These are phyloP conservation scores for Drosophila parthenogenetica DNA, from an alignment of 2,888 invertebrate genomes.

Conservation along the genomic window DNA sequence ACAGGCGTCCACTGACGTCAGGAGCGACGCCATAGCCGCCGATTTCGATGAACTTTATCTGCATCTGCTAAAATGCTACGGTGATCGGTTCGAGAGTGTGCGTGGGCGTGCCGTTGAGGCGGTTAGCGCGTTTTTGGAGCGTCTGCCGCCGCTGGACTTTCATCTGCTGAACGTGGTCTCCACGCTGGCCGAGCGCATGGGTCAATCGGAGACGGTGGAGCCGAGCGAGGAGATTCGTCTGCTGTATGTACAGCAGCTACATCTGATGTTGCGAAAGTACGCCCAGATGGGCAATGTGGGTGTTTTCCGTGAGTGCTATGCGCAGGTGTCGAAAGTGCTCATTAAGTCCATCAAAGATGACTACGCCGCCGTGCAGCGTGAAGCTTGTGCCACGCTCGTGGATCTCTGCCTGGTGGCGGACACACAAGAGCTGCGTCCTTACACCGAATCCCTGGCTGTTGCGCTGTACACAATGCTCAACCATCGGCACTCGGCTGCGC, in stretches of 20 bases:
- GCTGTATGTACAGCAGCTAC: conserved; percentile 88
- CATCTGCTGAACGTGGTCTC: conserved; percentile 91
- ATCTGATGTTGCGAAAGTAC: conserved; percentile 88
- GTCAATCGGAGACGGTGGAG: conserved; percentile 89
- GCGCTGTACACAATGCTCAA: conserved; percentile 90
- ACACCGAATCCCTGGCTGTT: conserved; percentile 90
- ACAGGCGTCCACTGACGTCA: neutral
- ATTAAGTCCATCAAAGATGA: conserved; percentile 90
- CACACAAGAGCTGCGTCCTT: conserved; percentile 90
- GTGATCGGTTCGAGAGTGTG: conserved; percentile 83
- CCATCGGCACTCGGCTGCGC: conserved; percentile 93
- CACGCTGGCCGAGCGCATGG: conserved; percentile 91
- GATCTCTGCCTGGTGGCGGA: conserved; percentile 85
- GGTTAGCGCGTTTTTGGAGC: conserved; percentile 77
- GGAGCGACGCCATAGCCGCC: conserved; percentile 42
- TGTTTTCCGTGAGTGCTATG: conserved; percentile 76
- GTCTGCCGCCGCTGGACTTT: conserved; percentile 89
- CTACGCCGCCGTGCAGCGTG: conserved; percentile 92
- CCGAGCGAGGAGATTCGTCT: conserved; percentile 93
- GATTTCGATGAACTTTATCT: conserved; percentile 82
- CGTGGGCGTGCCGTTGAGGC: conserved; percentile 76
- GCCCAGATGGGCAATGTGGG: conserved; percentile 86
- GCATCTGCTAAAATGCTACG: conserved; percentile 83
- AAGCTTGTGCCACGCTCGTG: conserved; percentile 90
- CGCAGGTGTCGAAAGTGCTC: conserved; percentile 90